A percentile compares a stretch with the other conserved stretches of the same genome.
Conservation (phyloP, 2,888 invertebrate species). For the Thecophora atra region DNA sequence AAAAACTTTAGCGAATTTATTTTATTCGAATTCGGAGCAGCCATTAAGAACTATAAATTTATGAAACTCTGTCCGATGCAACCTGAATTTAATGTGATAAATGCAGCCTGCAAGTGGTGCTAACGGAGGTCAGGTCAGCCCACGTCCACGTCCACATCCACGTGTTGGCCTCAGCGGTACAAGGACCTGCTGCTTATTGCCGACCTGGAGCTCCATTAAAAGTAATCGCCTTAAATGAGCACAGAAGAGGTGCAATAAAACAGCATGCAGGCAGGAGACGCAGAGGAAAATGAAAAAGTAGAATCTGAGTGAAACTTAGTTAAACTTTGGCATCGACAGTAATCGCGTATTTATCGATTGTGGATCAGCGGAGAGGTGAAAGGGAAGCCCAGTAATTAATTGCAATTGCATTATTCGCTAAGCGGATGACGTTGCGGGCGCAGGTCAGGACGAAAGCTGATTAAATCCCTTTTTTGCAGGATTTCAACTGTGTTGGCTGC, state of each 20-base stretch:
- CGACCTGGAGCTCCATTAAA: conserved; percentile 53
- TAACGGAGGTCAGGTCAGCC: not conserved
- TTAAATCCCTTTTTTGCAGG: not conserved
- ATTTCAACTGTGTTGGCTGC: no score
- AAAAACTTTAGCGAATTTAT: not conserved
- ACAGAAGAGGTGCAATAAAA: conserved; percentile 39
- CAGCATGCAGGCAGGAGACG: not conserved
- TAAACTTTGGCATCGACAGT: conserved; percentile 50
- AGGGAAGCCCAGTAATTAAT: conserved; percentile 49
- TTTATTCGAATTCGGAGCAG: not conserved
- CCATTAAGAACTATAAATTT: not conserved
- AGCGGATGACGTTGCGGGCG: conserved; percentile 41
- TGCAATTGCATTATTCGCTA: conserved; percentile 55
- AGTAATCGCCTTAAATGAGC: conserved; percentile 60
- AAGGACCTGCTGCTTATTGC: conserved; percentile 22
- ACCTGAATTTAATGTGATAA: not conserved
- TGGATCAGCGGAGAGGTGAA: conserved; percentile 47
- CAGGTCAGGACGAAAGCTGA: conserved; percentile 4
- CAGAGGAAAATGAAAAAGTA: conserved; percentile 39
- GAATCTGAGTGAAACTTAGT: conserved; percentile 22
- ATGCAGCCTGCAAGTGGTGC: not conserved
- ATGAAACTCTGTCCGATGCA: not conserved
- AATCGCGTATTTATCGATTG: conserved; percentile 60
- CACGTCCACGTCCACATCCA: not conserved
- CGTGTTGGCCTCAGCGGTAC: conserved; percentile 1